Evolutionary conservation across 2,113 vertebrate species (phyloP).

Genomic region (Phylloscopus trochiloides): DNA sequence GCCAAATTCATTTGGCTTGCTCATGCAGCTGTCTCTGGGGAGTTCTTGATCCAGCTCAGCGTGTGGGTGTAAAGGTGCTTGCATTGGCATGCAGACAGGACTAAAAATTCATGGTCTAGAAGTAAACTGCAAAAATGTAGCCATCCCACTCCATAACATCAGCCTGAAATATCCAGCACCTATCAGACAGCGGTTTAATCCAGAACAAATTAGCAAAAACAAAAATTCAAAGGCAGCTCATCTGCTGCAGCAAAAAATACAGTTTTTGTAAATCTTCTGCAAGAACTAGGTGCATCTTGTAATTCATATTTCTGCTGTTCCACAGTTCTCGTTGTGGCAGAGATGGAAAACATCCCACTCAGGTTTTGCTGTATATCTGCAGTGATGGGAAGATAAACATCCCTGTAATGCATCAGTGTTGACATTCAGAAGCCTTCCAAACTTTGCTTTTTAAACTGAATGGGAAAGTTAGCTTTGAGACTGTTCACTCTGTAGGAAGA

Average conservation of each 20-base stretch:
- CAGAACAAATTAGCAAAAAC: not conserved
- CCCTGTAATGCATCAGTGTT: not conserved
- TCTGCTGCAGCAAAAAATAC: not conserved
- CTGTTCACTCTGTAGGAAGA: not conserved
- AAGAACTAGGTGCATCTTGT: not conserved
- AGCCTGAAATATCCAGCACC: not conserved
- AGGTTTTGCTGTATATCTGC: not conserved
- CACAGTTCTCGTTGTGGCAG: not conserved
- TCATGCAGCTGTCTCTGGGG: not conserved
- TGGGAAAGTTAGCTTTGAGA: not conserved
- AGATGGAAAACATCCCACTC: not conserved
- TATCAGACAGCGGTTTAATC: not conserved
- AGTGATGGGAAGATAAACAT: not conserved
- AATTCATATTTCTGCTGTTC: not conserved
- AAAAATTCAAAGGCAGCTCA: not conserved
- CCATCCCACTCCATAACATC: not conserved
- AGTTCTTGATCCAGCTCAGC: not conserved
- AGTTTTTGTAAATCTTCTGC: not conserved
- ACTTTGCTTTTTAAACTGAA: not conserved
- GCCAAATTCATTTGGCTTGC: not conserved
- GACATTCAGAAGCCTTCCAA: not conserved
- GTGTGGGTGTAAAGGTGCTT: not conserved
- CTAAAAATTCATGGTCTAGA: not conserved
- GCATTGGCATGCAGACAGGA: rapidly evolving
- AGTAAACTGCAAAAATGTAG: not conserved